These are phyloP conservation scores for Cryptus viduatorius DNA, from an alignment of 2,888 invertebrate species.

Conservation along the genomic window DNA sequence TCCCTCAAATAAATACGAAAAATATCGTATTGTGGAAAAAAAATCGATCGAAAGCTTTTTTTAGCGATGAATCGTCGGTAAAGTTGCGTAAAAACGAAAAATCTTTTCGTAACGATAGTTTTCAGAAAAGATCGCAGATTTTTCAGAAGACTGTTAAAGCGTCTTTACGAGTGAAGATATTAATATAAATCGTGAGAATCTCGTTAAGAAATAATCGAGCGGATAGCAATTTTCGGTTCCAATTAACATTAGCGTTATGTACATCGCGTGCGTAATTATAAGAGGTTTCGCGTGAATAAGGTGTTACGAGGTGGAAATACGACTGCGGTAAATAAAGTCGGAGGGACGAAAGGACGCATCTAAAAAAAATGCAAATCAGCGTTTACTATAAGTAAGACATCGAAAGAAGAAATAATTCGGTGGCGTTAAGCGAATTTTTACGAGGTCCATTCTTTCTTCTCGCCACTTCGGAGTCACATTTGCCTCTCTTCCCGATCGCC, in stretches of 20 bases:
- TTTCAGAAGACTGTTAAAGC: no score
- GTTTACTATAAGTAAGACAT: constrained; percentile 28
- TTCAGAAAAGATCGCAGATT: no score
- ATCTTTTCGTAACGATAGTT: no score
- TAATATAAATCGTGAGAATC: no score
- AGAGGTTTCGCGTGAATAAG: not conserved
- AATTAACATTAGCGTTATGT: not conserved
- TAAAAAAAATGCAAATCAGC: constrained; percentile 22
- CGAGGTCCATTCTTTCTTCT: constrained; percentile 64
- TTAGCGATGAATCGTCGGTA: no score
- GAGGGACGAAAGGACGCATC: not conserved
- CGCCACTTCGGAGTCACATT: constrained; percentile 36
- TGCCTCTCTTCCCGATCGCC: not conserved
- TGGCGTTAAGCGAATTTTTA: constrained; percentile 71
- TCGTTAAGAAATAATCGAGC: no score
- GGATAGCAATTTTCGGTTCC: not conserved
- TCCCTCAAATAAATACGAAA: no score
- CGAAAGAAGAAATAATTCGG: constrained; percentile 56
- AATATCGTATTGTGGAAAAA: no score
- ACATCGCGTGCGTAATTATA: not conserved
- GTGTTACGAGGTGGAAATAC: not conserved
- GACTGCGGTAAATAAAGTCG: not conserved
- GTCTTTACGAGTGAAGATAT: no score
- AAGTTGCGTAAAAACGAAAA: no score
- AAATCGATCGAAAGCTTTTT: no score